phyloP scores from a whole-genome alignment of 2,113 vertebrate species.

The Suncus etruscus region DNA sequence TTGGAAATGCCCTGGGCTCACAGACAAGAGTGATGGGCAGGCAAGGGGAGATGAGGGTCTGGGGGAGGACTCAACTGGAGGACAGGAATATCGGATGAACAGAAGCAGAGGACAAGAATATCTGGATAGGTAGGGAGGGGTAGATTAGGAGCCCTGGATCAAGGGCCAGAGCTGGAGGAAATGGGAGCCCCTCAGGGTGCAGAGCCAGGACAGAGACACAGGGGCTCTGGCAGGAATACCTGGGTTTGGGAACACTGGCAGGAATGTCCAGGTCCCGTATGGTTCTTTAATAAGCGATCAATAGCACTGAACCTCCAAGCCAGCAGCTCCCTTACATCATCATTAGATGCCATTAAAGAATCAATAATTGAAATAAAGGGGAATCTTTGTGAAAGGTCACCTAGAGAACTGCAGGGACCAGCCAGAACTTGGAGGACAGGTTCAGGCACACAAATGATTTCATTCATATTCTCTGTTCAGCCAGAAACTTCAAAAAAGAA shows the following conservation, averaged over 20 bases:
- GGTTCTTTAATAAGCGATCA: background rate
- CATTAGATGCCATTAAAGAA: slow-evolving; percentile 55
- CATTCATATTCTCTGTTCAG: too few relatives aligned
- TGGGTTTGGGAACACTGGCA: background rate
- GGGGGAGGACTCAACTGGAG: background rate
- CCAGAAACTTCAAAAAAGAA: background rate
- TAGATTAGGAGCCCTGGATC: background rate
- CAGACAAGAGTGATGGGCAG: too few relatives aligned
- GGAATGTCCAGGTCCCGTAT: background rate
- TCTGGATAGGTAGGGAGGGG: background rate
- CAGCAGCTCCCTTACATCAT: slow-evolving; percentile 30
- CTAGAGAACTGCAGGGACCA: background rate
- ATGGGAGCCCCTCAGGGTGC: background rate
- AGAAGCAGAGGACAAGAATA: too few relatives aligned
- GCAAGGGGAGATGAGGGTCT: fast-evolving
- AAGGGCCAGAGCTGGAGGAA: background rate
- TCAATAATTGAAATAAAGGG: slow-evolving; percentile 39
- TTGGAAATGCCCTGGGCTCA: background rate
- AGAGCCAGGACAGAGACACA: background rate
- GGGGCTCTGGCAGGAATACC: background rate
- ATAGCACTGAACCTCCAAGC: background rate
- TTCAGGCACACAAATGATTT: fast-evolving
- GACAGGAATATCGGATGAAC: background rate
- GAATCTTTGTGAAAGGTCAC: slow-evolving; percentile 52
- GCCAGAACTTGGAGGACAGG: fast-evolving